Conservation (phyloP, 2,797 vertebrate genomes). For the Bradypus variegatus region DNA sequence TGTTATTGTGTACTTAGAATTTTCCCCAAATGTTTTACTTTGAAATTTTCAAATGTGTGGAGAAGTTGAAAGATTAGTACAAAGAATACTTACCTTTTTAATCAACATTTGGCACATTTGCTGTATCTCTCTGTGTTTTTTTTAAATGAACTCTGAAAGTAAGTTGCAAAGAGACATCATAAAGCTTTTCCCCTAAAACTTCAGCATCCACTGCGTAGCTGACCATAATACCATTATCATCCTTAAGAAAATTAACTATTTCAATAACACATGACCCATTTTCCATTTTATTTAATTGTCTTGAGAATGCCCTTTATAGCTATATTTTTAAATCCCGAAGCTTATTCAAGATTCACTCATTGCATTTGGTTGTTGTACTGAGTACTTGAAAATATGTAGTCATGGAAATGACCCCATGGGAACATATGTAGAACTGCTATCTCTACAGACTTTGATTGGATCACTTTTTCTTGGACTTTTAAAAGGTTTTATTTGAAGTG, state of each 20-base stretch:
- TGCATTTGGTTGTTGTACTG: background rate
- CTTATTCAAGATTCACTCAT: background rate
- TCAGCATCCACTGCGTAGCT: background rate
- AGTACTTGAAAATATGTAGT: background rate
- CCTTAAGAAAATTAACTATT: background rate
- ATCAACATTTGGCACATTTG: background rate
- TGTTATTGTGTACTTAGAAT: background rate
- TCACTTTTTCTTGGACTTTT: background rate
- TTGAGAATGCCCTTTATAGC: background rate
- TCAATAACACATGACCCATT: background rate
- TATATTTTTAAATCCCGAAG: background rate
- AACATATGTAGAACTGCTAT: background rate
- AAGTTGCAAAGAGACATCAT: background rate
- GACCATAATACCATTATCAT: background rate
- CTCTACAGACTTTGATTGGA: background rate
- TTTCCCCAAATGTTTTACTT: background rate
- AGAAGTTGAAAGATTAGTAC: background rate
- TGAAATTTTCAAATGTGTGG: background rate
- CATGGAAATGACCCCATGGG: background rate
- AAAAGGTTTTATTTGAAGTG: background rate
- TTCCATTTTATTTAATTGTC: background rate
- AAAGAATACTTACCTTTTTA: background rate
- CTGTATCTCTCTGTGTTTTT: background rate
- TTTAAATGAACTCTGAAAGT: slow-evolving; percentile 5
- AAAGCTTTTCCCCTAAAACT: background rate